A percentile compares a stretch with the other conserved stretches of the same genome.
These are phyloP conservation scores for Nysson spinosus DNA, from an alignment of 2,888 invertebrate genomes.

Conservation along the genomic window DNA sequence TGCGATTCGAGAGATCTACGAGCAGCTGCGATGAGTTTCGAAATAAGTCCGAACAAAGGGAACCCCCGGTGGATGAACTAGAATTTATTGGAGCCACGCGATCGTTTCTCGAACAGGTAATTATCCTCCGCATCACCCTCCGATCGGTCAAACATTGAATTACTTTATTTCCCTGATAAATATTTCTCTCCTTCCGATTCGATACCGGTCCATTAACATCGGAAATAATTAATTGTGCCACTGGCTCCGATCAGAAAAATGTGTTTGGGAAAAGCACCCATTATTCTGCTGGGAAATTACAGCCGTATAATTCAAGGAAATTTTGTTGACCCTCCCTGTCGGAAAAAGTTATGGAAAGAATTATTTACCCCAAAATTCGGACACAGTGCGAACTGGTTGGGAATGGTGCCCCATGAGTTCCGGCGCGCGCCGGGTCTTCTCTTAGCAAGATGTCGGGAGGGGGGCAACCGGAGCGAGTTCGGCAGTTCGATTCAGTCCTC, in stretches of 20 bases:
- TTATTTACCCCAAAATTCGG: too few relatives aligned
- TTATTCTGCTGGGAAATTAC: too few relatives aligned
- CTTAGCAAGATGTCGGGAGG: slow-evolving; percentile 24
- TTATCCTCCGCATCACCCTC: slow-evolving; percentile 25
- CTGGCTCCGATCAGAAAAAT: too few relatives aligned
- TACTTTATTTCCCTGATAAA: too few relatives aligned
- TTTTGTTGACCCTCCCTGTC: too few relatives aligned
- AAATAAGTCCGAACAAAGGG: slow-evolving; percentile 40
- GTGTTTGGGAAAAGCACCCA: too few relatives aligned
- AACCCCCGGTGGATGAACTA: background rate
- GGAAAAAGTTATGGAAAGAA: slow-evolving; percentile 2
- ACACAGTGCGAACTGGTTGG: too few relatives aligned
- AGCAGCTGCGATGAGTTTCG: slow-evolving; percentile 35
- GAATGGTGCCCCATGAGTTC: slow-evolving; percentile 30
- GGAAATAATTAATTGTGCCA: too few relatives aligned
- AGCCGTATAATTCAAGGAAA: too few relatives aligned
- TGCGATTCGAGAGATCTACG: slow-evolving; percentile 34
- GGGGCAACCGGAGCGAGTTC: background rate
- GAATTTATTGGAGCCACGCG: slow-evolving; percentile 39
- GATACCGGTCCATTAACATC: too few relatives aligned
- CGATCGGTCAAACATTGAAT: too few relatives aligned
- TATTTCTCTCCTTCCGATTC: too few relatives aligned
- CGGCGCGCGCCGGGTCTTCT: slow-evolving; percentile 27
- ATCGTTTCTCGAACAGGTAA: slow-evolving; percentile 41
- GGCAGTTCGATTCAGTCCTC: slow-evolving; percentile 47